phyloP scores from a whole-genome alignment of 2,797 vertebrate genomes.

The Florisuga fusca region DNA sequence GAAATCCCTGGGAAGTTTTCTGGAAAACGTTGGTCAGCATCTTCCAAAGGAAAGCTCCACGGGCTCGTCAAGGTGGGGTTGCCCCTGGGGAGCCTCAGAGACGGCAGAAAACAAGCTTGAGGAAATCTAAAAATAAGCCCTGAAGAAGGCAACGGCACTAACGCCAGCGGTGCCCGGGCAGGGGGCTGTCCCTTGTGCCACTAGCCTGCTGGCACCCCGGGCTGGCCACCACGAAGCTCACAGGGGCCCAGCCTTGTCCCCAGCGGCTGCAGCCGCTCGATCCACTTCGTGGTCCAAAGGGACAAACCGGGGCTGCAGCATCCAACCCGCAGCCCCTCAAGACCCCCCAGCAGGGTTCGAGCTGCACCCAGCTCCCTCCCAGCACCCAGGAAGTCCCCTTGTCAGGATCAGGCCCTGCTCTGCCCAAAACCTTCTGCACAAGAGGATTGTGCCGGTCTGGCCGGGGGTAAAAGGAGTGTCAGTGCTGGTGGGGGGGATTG shows the following conservation, averaged over 20 bases:
- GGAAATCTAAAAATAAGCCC: conserved; percentile 42
- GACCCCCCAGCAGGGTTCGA: not conserved
- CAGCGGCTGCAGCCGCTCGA: not conserved
- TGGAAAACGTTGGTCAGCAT: conserved; percentile 39
- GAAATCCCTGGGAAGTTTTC: conserved; percentile 51
- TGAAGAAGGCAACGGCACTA: not conserved
- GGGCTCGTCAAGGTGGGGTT: conserved; percentile 38
- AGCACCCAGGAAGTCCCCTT: accelerated
- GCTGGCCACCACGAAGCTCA: accelerated
- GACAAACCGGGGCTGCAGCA: not conserved
- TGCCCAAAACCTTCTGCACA: accelerated
- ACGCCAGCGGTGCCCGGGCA: not conserved
- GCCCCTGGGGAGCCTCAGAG: conserved; percentile 5
- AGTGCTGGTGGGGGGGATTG: accelerated
- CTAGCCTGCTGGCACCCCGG: accelerated
- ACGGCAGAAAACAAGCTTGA: conserved; percentile 15
- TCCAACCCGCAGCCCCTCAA: not conserved
- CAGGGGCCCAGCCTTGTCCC: accelerated
- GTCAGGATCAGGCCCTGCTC: not conserved
- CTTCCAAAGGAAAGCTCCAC: conserved; percentile 25
- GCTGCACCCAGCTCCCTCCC: not conserved
- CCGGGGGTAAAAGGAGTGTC: accelerated
- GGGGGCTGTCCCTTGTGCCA: not conserved
- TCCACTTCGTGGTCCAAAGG: not conserved
- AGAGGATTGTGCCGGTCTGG: accelerated